Evolutionary conservation across 2,113 vertebrate genomes (phyloP).

Genomic region (Blennius ocellaris): DNA sequence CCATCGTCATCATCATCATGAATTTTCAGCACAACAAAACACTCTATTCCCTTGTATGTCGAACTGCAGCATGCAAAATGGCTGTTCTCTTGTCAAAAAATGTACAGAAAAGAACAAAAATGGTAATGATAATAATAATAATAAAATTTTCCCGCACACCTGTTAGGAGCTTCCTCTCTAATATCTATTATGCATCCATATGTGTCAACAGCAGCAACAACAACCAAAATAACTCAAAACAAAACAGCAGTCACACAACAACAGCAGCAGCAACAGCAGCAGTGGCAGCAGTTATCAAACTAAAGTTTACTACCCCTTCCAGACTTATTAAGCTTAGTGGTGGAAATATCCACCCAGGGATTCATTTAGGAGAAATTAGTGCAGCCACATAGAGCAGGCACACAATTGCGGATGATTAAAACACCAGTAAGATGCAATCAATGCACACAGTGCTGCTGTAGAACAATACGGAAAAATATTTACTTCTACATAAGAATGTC

Average conservation of each 20-base stretch:
- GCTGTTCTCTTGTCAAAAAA: constrained; percentile 1
- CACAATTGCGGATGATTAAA: constrained; percentile 56
- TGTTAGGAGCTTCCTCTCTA: not conserved
- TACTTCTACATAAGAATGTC: constrained; percentile 12
- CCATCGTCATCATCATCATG: constrained; percentile 19
- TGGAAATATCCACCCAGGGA: constrained; percentile 56
- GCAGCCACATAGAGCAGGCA: constrained; percentile 31
- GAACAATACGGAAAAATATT: constrained; percentile 24
- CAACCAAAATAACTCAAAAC: not conserved
- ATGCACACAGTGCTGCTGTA: constrained; percentile 22
- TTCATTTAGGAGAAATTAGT: constrained; percentile 58
- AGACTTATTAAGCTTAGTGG: constrained; percentile 51
- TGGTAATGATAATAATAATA: too few relatives aligned
- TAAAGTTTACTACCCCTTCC: constrained; percentile 34
- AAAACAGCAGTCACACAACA: not conserved
- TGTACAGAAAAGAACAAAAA: too few relatives aligned
- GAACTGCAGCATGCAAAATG: constrained; percentile 7
- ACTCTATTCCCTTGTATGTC: not conserved
- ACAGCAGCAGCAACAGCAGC: not conserved
- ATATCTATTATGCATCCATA: not conserved
- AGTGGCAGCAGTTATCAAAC: constrained; percentile 27
- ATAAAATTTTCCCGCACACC: too few relatives aligned
- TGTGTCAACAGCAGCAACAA: not conserved
- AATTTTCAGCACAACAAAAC: constrained; percentile 31
- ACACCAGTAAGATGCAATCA: constrained; percentile 64